These are phyloP conservation scores for Drosophila lacertosa DNA, from an alignment of 1,140 invertebrate species.

Conservation along the genomic window DNA sequence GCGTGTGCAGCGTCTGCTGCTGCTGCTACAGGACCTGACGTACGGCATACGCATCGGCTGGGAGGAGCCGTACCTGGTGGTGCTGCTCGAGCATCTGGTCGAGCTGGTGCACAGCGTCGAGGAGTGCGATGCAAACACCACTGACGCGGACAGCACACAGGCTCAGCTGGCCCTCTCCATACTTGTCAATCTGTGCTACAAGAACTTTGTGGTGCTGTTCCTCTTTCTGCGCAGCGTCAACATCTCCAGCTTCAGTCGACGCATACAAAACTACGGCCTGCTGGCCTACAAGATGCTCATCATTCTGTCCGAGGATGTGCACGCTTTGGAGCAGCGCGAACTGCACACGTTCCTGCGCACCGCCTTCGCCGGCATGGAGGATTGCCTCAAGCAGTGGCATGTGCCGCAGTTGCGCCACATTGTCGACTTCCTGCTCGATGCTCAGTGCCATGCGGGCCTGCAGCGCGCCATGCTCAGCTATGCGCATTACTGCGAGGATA, in stretches of 20 bases:
- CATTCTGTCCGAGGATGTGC: constrained; percentile 85
- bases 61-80: constrained; percentile 86
- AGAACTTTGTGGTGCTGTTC: constrained; percentile 86
- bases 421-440: constrained; percentile 85
- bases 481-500: constrained; percentile 66
- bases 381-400: constrained; percentile 85
- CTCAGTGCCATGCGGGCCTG: constrained; percentile 59
- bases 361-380: constrained; percentile 83
- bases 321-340: constrained; percentile 71
- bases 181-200: constrained; percentile 86
- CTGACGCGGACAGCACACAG: constrained; percentile 73
- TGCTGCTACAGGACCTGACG: constrained; percentile 86
- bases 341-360: constrained; percentile 84
- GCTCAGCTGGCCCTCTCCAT: constrained; percentile 85
- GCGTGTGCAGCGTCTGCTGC: constrained; percentile 84
- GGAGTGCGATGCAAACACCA: constrained; percentile 12
- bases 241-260: constrained; percentile 83
- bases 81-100: constrained; percentile 85
- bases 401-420: constrained; percentile 85
- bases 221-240: constrained; percentile 85
- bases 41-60: constrained; percentile 86
- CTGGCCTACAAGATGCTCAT: constrained; percentile 86
- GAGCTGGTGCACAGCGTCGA: constrained; percentile 71
- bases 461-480: constrained; percentile 72
- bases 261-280: constrained; percentile 83